Base-by-base conservation (phyloP, 2,797 vertebrate genomes). In the Chelonia mydas region DNA sequence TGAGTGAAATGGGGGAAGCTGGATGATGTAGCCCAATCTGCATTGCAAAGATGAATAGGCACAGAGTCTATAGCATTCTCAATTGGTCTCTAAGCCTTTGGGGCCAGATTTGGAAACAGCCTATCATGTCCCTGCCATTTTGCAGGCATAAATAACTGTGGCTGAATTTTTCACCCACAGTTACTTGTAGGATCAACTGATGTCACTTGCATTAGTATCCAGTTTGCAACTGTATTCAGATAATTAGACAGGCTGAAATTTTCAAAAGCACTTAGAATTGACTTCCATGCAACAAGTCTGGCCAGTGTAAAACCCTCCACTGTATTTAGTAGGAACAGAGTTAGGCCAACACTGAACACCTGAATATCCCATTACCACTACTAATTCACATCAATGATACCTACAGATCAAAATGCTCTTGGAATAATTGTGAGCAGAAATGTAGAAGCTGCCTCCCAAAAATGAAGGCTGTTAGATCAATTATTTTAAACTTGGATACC, bases 71-170 rank as follows among this genome's bases (percentile, higher is more conserved):
- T 83, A 45, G 15, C n/a, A 15, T 50, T 28, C 25, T 25, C 37
- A 19, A 4, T 21, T 80, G 37, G 3, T 47, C 59, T 82, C 55
- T 76, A 15, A 68, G 7, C 28, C 50, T 82, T 2, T 28, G 13
- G 1, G 2, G 13, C 0, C 41, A 78, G 61, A 33, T 13, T 6
- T 6, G 4, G 28, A 45, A 65, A 2, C 23, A 3, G 45, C 33
- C 21, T 85, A 12, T 51, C 54, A 19, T n/a, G 13, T 33, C 19
- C 53, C 6, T 45, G 10, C 28, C 33, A 81, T 49, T 90, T 87
- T 33, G 11, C 8, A 6, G n/a, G 5, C n/a, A n/a, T 72, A 72
- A 72, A 21, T 72, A 37, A 72, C 17, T 72, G 65, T 37, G 17
- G 33, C 21, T 72, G 33, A 41, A 72, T 72, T 72, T 72, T 72